Percentiles rank a stretch among this genome's conserved stretches.
phyloP scores from a whole-genome alignment of 2,113 vertebrate species.

The Mixornis gularis region DNA sequence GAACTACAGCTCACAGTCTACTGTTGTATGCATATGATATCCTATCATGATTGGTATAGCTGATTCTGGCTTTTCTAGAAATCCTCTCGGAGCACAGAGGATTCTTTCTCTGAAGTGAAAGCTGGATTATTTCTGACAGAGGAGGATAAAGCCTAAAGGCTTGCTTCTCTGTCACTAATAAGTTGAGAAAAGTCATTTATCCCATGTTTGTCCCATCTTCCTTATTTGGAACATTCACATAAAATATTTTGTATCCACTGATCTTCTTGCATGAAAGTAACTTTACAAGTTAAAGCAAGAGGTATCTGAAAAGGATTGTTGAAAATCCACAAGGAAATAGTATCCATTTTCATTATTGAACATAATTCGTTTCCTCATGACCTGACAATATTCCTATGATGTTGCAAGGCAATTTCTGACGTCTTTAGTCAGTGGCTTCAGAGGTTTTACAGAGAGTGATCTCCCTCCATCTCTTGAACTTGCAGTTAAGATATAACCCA shows the following conservation, averaged over 20 bases:
- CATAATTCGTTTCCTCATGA: background rate
- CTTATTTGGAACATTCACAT: background rate
- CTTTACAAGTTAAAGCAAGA: background rate
- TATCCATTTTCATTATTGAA: background rate
- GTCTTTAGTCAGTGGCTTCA: background rate
- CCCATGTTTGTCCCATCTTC: background rate
- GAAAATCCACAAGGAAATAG: background rate
- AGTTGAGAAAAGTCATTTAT: background rate
- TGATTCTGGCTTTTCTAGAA: conserved; percentile 22
- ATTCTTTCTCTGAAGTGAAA: background rate
- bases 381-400: background rate
- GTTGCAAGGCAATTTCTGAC: background rate
- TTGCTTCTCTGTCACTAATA: background rate
- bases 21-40: background rate
- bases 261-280: background rate
- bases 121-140: conserved; percentile 22
- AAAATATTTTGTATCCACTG: background rate
- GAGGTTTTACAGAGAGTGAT: background rate
- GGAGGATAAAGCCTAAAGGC: background rate
- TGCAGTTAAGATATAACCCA: background rate
- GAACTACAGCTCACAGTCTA: background rate
- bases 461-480: background rate
- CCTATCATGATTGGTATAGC: background rate
- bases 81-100: background rate
- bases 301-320: background rate